Percentiles rank a stretch among this genome's conserved stretches.
Conservation (phyloP, 2,113 vertebrate genomes). For the Lethenteron camtschaticum region DNA sequence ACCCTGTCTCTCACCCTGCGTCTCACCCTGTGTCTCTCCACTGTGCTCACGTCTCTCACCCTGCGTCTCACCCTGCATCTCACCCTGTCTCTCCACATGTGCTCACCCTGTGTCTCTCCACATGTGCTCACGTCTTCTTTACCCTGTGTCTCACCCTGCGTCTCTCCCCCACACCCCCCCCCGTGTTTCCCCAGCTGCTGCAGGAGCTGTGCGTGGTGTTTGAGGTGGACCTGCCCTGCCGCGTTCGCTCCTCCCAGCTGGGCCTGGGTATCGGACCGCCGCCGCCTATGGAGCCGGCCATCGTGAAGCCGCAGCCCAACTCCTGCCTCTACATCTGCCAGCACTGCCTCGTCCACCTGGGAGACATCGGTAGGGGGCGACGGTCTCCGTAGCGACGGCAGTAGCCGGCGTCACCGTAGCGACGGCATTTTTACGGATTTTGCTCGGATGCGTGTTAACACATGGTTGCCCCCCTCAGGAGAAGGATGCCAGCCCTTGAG, state of each 20-base stretch:
- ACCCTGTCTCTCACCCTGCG: too few relatives aligned
- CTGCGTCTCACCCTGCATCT: too few relatives aligned
- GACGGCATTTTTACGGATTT: too few relatives aligned
- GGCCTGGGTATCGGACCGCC: slow-evolving; percentile 94
- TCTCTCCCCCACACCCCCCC: background rate
- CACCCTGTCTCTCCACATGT: too few relatives aligned
- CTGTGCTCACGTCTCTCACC: too few relatives aligned
- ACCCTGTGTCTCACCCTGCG: background rate
- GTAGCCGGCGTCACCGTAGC: slow-evolving; percentile 14
- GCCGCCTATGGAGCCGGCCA: slow-evolving; percentile 51
- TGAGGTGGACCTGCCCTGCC: slow-evolving; percentile 88
- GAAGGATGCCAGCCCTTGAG: too few relatives aligned
- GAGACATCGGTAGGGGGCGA: slow-evolving; percentile 63
- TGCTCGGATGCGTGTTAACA: too few relatives aligned
- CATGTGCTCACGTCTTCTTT: background rate
- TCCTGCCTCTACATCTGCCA: slow-evolving; percentile 99
- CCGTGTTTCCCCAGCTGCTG: slow-evolving; percentile 32
- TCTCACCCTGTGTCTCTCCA: too few relatives aligned
- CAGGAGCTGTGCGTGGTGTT: slow-evolving; percentile 98
- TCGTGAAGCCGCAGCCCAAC: slow-evolving; percentile 89
- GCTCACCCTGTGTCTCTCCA: too few relatives aligned
- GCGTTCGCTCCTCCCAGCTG: slow-evolving; percentile 84
- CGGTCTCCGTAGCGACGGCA: slow-evolving; percentile 5
- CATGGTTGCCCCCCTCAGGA: too few relatives aligned
- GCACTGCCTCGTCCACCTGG: slow-evolving; percentile 97